Percentiles rank a stretch among this genome's conserved stretches.
phyloP scores from a whole-genome alignment of 2,113 vertebrate species.

The Limnothrissa miodon region DNA sequence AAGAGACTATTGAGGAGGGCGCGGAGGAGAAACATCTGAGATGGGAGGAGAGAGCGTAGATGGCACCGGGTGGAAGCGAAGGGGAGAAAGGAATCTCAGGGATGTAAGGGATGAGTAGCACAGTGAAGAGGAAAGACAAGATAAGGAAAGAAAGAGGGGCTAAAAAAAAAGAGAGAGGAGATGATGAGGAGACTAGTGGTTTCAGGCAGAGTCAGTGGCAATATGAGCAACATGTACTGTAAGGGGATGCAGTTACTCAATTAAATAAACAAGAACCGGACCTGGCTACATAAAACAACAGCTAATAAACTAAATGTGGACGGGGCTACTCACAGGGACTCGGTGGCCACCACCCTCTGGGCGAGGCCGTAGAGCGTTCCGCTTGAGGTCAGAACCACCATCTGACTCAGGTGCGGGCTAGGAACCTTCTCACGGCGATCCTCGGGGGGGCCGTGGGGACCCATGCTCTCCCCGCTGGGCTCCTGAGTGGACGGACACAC shows the following conservation, averaged over 20 bases:
- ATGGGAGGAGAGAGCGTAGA: neutral
- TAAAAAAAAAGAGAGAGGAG: neutral
- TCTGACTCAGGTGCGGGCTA: constrained; percentile 91
- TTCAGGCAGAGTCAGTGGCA: neutral
- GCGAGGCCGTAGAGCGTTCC: constrained; percentile 86
- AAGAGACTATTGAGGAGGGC: neutral
- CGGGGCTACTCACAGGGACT: constrained; percentile 86
- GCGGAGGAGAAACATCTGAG: neutral
- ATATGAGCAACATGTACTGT: neutral
- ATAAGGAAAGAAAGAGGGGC: too few relatives aligned
- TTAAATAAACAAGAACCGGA: neutral
- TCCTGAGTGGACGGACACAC: constrained; percentile 72
- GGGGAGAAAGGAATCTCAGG: too few relatives aligned
- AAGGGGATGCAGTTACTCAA: neutral
- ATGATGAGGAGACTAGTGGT: neutral
- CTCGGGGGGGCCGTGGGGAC: constrained; percentile 78
- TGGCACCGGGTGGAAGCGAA: neutral
- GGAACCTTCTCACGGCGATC: constrained; percentile 97
- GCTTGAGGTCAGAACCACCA: constrained; percentile 85
- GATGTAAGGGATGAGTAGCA: too few relatives aligned
- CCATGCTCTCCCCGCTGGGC: constrained; percentile 72
- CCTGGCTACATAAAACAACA: neutral
- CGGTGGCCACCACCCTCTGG: constrained; percentile 94
- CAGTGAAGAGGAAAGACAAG: too few relatives aligned
- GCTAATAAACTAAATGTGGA: neutral